These are phyloP conservation scores for Ciconia nigra DNA, from an alignment of 2,797 vertebrate genomes.

Conservation along the genomic window DNA sequence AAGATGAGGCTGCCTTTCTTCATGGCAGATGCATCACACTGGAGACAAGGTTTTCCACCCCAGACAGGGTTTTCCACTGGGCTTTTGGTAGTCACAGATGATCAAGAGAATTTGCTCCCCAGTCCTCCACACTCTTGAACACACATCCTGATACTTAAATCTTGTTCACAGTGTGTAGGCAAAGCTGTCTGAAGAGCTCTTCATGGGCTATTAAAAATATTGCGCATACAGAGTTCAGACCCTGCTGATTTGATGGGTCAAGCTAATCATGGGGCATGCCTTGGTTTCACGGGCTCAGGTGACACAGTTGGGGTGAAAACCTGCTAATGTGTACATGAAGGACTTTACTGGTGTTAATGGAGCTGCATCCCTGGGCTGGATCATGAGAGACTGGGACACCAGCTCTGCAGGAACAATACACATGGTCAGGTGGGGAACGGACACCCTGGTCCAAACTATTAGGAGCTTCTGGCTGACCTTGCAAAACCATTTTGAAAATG, in stretches of 20 bases:
- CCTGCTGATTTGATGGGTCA: neutral
- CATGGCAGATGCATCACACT: neutral
- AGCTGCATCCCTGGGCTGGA: neutral
- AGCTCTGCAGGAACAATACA: neutral
- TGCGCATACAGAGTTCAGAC: neutral
- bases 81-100: neutral
- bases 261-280: neutral
- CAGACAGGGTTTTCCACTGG: neutral
- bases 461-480: neutral
- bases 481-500: neutral
- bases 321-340: neutral
- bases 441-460: too few relatives aligned
- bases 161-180: neutral
- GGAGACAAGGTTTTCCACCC: neutral
- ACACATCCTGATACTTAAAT: neutral
- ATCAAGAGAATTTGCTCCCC: neutral
- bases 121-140: neutral
- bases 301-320: neutral
- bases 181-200: neutral
- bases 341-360: neutral
- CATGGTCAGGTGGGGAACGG: neutral
- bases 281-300: neutral
- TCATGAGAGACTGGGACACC: neutral
- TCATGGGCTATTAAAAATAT: fast-evolving
- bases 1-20: neutral